Percentiles rank a stretch among this genome's conserved stretches.
These are phyloP conservation scores for Pygoscelis antarcticus DNA, from an alignment of 2,113 vertebrate genomes.

Conservation along the genomic window DNA sequence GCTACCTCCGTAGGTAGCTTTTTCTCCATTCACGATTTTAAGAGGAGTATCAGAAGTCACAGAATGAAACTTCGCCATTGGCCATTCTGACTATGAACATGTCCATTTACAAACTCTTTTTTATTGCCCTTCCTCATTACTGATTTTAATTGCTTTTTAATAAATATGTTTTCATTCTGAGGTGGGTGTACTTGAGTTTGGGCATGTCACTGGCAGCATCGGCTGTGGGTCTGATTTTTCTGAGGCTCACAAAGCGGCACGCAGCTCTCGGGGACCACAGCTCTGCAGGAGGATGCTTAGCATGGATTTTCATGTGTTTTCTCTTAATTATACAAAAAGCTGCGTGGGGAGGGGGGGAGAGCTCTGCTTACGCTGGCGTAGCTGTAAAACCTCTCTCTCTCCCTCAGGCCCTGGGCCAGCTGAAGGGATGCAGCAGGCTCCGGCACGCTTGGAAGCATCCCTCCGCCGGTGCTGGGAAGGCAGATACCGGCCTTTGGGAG, in stretches of 20 bases:
- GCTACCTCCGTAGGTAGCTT: background rate
- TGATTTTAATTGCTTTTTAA: background rate
- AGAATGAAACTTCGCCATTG: background rate
- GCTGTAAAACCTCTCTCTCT: background rate
- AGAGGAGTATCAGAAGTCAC: background rate
- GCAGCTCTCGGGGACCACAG: fast-evolving
- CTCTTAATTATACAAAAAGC: background rate
- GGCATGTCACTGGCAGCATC: background rate
- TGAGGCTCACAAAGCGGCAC: background rate
- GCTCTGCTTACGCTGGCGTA: background rate
- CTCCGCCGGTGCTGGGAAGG: fast-evolving
- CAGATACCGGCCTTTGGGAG: fast-evolving
- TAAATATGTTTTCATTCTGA: background rate
- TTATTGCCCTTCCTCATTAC: background rate
- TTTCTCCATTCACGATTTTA: background rate
- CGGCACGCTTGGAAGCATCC: background rate
- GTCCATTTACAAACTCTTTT: background rate
- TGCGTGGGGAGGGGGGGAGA: fast-evolving
- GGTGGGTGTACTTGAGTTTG: background rate
- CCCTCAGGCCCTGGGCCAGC: fast-evolving
- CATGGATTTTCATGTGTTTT: background rate
- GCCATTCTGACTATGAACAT: background rate
- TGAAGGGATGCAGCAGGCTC: background rate
- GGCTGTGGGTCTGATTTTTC: background rate
- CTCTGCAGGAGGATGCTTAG: background rate